phyloP scores from a whole-genome alignment of 2,888 invertebrate species.

The Elgonia sp. region DNA sequence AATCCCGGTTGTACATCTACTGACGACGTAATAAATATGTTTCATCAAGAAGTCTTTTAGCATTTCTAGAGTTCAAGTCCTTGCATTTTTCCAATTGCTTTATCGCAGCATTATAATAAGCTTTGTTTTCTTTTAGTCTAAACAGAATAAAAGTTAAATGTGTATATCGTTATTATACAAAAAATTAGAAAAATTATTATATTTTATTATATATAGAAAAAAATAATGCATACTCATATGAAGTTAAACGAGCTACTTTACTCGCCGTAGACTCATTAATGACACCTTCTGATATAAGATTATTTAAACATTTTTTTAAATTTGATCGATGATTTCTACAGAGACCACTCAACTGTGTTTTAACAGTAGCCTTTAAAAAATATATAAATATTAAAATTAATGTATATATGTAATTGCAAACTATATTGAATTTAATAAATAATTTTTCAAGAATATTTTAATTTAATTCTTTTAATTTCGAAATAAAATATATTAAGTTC shows the following conservation, averaged over 20 bases:
- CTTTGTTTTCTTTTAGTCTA: constrained; percentile 9
- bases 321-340: background rate
- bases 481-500: background rate
- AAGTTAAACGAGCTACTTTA: constrained; percentile 10
- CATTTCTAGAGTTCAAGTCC: constrained; percentile 9
- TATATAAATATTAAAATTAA: background rate
- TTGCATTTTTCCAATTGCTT: constrained; percentile 26
- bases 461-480: background rate
- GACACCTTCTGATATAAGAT: background rate
- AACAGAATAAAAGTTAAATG: background rate
- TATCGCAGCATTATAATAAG: background rate
- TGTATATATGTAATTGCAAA: background rate
- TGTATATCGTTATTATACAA: background rate
- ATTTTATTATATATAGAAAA: background rate
- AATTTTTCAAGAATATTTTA: background rate
- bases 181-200: too few species aligned
- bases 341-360: constrained; percentile 4
- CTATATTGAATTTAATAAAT: background rate
- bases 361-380: background rate
- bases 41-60: constrained; percentile 24
- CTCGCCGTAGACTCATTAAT: background rate
- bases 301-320: background rate
- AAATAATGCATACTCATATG: constrained; percentile 5
- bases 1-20: background rate
- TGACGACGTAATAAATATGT: constrained; percentile 25